phyloP scores from a whole-genome alignment of 2,888 invertebrate genomes.

The Hydrotaea diabolus region DNA sequence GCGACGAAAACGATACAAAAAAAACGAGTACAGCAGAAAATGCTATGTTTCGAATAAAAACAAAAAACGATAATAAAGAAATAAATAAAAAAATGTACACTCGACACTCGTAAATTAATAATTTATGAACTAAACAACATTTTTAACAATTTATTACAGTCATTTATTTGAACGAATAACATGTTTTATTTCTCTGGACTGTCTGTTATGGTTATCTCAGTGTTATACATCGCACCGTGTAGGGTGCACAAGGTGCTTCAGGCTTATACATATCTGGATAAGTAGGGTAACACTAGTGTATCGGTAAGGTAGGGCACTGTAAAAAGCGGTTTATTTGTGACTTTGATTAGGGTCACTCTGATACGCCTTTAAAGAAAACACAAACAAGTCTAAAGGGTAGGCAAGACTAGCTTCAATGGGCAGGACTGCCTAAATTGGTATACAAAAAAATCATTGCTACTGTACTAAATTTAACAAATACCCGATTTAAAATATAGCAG shows the following conservation, averaged over 20 bases:
- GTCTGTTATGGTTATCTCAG: neutral
- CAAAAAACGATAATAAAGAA: neutral
- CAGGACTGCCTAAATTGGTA: too few relatives aligned
- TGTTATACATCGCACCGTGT: neutral
- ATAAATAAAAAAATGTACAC: neutral
- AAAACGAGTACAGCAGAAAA: neutral
- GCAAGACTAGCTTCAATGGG: too few relatives aligned
- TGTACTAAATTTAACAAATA: too few relatives aligned
- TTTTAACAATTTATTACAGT: slow-evolving; percentile 63
- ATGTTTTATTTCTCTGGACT: slow-evolving; percentile 46
- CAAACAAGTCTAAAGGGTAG: too few relatives aligned
- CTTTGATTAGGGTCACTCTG: too few relatives aligned
- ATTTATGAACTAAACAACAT: slow-evolving; percentile 62
- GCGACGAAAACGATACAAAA: slow-evolving; percentile 8
- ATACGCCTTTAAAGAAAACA: too few relatives aligned
- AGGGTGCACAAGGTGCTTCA: neutral
- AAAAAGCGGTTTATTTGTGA: too few relatives aligned
- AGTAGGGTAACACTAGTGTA: too few relatives aligned
- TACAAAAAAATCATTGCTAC: too few relatives aligned
- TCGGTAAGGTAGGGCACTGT: too few relatives aligned
- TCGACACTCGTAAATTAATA: slow-evolving; percentile 43
- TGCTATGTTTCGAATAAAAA: neutral
- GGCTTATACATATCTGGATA: too few relatives aligned
- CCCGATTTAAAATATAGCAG: too few relatives aligned
- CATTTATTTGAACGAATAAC: slow-evolving; percentile 60